These are phyloP conservation scores for Polyodon spathula DNA, from an alignment of 2,113 vertebrate species.

Conservation along the genomic window DNA sequence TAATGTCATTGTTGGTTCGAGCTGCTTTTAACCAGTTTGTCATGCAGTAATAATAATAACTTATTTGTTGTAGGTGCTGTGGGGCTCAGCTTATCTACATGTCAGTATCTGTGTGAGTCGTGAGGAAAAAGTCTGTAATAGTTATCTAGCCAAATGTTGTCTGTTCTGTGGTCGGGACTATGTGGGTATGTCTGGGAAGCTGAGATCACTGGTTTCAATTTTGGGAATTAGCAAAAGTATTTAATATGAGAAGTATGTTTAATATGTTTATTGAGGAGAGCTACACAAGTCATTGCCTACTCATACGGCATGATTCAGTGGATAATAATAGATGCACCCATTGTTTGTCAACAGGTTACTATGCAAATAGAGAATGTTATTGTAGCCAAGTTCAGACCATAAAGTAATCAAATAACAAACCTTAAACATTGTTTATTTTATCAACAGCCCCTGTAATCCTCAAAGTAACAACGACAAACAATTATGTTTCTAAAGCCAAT, in stretches of 20 bases:
- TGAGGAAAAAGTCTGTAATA: conserved; percentile 6
- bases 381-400: no score
- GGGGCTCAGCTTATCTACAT: not conserved
- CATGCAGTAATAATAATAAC: not conserved
- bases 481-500: no score
- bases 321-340: not conserved
- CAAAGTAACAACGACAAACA: no score
- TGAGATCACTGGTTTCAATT: conserved; percentile 7
- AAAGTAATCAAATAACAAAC: no score
- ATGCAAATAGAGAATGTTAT: no score
- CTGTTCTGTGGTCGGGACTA: not conserved
- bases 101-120: not conserved
- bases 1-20: not conserved
- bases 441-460: no score
- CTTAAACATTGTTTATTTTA: no score
- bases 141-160: conserved; percentile 5
- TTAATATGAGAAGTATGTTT: conserved; percentile 9
- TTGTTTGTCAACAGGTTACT: no score
- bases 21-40: not conserved
- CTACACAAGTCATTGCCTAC: not conserved
- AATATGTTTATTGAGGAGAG: not conserved
- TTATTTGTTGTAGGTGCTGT: conserved; percentile 2
- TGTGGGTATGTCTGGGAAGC: conserved; percentile 5
- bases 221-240: not conserved
- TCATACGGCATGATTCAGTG: not conserved